phyloP scores from a whole-genome alignment of 92 coral and sea anemone genomes.

The Hydrozoanthus gracilis region DNA sequence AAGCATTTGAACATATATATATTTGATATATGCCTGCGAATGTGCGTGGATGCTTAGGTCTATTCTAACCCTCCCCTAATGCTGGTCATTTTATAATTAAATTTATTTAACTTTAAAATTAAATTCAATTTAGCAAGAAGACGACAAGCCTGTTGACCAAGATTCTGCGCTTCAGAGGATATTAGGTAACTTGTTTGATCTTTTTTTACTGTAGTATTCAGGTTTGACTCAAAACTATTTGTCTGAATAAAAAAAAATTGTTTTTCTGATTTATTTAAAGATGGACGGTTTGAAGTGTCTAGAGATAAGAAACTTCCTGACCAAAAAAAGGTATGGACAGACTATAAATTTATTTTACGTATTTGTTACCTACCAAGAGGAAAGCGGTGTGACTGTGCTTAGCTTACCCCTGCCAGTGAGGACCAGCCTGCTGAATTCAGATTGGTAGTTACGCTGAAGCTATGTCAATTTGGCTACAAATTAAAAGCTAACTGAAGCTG shows the following conservation, averaged over 20 bases:
- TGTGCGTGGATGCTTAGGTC: neutral
- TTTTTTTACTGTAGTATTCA: neutral
- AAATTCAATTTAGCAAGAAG: conserved; percentile 36
- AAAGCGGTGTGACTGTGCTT: too few species aligned
- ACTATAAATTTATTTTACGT: neutral
- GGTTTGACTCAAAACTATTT: neutral
- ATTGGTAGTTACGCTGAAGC: too few species aligned
- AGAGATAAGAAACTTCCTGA: conserved; percentile 70
- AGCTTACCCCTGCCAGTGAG: too few species aligned
- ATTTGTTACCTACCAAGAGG: neutral
- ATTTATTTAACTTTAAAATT: neutral
- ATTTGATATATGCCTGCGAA: neutral
- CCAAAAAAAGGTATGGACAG: conserved; percentile 64
- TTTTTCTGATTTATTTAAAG: conserved; percentile 24
- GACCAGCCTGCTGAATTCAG: too few species aligned
- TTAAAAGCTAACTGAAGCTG: too few species aligned
- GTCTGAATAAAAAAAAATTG: neutral
- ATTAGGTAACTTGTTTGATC: conserved; percentile 54
- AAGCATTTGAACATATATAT: neutral
- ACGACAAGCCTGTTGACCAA: conserved; percentile 55
- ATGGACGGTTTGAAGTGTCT: conserved; percentile 76
- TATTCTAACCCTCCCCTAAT: neutral
- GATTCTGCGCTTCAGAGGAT: conserved; percentile 87
- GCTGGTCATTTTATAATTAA: neutral
- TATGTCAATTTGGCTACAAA: too few species aligned